Evolutionary conservation across 37 sponge, comb jelly and placozoan genomes (phyloP).

Genomic region (Bolinopsis microptera): DNA sequence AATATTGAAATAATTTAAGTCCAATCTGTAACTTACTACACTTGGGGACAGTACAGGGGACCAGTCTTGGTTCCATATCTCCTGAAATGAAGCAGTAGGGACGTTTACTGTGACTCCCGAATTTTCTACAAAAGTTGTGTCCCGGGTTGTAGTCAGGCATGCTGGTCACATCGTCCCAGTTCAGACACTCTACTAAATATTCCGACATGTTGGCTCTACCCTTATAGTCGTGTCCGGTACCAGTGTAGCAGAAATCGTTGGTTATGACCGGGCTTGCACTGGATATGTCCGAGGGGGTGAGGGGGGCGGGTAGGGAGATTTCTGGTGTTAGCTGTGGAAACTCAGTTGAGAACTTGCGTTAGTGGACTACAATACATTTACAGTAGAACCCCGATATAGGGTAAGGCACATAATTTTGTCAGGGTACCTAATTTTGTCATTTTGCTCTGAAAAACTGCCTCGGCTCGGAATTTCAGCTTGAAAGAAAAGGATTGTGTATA

Average conservation of each 20-base stretch:
- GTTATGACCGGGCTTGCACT: neutral
- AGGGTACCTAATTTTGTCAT: too few species aligned
- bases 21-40: too few species aligned
- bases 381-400: too few species aligned
- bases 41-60: neutral
- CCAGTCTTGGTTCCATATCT: neutral
- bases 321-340: neutral
- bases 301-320: neutral
- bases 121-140: neutral
- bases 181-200: neutral
- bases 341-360: too few species aligned
- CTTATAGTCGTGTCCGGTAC: neutral
- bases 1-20: too few species aligned
- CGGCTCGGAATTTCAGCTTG: too few species aligned
- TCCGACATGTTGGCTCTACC: neutral
- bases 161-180: constrained; percentile 16
- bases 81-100: constrained; percentile 8
- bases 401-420: too few species aligned
- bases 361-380: too few species aligned
- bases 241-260: neutral
- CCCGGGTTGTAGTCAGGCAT: constrained; percentile 18
- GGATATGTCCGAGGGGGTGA: neutral
- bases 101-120: neutral
- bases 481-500: too few species aligned
- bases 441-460: too few species aligned